These are phyloP conservation scores for Ametastegia equiseti DNA, from an alignment of 2,888 invertebrate genomes.

Conservation along the genomic window DNA sequence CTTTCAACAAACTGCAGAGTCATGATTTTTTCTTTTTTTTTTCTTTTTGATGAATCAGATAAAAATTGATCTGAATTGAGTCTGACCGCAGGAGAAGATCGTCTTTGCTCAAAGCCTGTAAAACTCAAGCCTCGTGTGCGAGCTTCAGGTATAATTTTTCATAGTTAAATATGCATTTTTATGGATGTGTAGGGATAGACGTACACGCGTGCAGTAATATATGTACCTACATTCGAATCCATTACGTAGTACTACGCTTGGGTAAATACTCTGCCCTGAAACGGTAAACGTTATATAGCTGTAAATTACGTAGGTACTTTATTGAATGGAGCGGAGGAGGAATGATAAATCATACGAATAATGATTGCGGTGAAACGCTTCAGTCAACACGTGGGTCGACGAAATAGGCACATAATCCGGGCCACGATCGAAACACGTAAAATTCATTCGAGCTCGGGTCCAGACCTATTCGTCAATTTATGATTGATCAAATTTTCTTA, in stretches of 20 bases:
- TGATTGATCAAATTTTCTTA: not conserved
- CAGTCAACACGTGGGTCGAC: constrained; percentile 44
- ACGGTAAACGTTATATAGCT: constrained; percentile 7
- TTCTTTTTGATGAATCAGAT: not conserved
- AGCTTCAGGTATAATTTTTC: not conserved
- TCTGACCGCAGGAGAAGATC: not conserved
- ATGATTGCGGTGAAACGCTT: constrained; percentile 43
- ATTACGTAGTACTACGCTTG: not conserved
- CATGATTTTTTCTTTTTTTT: too few relatives aligned
- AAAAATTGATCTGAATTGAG: not conserved
- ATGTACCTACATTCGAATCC: not conserved
- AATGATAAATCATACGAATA: constrained; percentile 28
- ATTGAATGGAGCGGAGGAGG: not conserved
- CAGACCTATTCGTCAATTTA: not conserved
- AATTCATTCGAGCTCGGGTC: not conserved
- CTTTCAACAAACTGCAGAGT: constrained; percentile 5
- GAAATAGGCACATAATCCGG: constrained; percentile 33
- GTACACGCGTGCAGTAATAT: not conserved
- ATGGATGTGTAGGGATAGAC: too few relatives aligned
- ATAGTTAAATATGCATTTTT: too few relatives aligned
- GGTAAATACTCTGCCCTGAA: not conserved
- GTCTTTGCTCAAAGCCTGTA: not conserved
- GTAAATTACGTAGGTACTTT: not conserved
- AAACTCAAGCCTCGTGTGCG: not conserved
- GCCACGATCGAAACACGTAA: constrained; percentile 30